Conservation (phyloP, 2,888 invertebrate genomes). For the Lampropteryx suffumata region DNA sequence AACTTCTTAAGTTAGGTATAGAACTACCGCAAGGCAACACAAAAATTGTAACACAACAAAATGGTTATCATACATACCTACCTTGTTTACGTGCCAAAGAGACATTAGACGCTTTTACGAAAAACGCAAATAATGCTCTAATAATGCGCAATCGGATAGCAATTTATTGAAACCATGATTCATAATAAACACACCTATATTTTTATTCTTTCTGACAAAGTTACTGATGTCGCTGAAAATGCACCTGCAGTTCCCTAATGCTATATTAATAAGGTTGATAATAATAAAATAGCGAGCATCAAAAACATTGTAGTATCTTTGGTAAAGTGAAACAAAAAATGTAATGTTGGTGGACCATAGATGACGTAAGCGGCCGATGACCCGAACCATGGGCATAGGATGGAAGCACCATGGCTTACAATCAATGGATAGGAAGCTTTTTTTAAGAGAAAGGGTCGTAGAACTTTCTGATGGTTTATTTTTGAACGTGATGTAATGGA, state of each 20-base stretch:
- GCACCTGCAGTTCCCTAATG: background rate
- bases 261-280: constrained; percentile 24
- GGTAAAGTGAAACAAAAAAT: constrained; percentile 56
- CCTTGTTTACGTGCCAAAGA: no score
- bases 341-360: constrained; percentile 51
- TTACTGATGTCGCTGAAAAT: constrained; percentile 10
- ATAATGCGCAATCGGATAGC: constrained; percentile 25
- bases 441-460: constrained; percentile 39
- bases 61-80: no score
- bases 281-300: constrained; percentile 10
- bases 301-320: constrained; percentile 36
- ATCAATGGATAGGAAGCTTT: constrained; percentile 43
- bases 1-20: no score
- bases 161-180: constrained; percentile 36
- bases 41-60: no score
- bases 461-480: constrained; percentile 36
- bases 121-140: constrained; percentile 14
- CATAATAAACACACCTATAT: constrained; percentile 35
- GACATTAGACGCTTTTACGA: background rate
- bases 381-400: constrained; percentile 54
- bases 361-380: constrained; percentile 70
- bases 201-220: constrained; percentile 26
- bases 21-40: no score
- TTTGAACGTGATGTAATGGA: constrained; percentile 23
- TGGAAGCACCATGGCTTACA: constrained; percentile 55